Evolutionary conservation across 2,888 invertebrate genomes (phyloP), one percentile per base, ranked within the genome.

Genomic region (Stenurella melanura): DNA sequence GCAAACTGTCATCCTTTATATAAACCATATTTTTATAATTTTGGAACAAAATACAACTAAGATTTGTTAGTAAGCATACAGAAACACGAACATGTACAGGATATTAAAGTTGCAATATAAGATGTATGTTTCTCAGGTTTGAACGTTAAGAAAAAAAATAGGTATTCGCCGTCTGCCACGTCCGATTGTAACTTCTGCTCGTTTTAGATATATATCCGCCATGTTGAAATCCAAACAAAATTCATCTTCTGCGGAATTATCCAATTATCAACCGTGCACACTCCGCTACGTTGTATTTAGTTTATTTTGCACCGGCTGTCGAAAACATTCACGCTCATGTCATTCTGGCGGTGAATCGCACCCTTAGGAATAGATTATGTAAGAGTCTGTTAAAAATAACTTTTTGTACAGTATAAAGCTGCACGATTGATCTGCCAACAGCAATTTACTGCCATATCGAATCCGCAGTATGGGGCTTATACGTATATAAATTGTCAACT

Each of bases 381-480:
- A 81, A 81, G 83, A 76, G 80, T 75, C 68, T 78, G 79, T 77
- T 77, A 79, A 80, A 80, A 79, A 81, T 80, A 83, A 83, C 83
- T 84, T 86, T 86, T 86, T 85, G 42, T 74, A 68, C 60, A 50
- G 77, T 83, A 81, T 82, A 86, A 85, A 83, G 82, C 85, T 78
- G 80, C 83, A 81, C 83, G 85, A 88, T 87, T 87, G 88, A 87
- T 86, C 87, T 87, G 88, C 86, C 88, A 87, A 83, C 83, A 86
- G 85, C 88, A 88, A 87, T 87, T 87, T 87, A 81, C 83, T 81
- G 80, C 83, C 85, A 84, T 85, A 85, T 86, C 84, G 86, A 83
- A 87, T 84, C 85, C 77, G 73, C 87, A 83, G 86, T 84, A 81
- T 86, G 87, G 79, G 83, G 86, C 80, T 85, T 81, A 82, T 81